Evolutionary conservation across 2,113 vertebrate species (phyloP).

Genomic region (Tragelaphus scriptus): DNA sequence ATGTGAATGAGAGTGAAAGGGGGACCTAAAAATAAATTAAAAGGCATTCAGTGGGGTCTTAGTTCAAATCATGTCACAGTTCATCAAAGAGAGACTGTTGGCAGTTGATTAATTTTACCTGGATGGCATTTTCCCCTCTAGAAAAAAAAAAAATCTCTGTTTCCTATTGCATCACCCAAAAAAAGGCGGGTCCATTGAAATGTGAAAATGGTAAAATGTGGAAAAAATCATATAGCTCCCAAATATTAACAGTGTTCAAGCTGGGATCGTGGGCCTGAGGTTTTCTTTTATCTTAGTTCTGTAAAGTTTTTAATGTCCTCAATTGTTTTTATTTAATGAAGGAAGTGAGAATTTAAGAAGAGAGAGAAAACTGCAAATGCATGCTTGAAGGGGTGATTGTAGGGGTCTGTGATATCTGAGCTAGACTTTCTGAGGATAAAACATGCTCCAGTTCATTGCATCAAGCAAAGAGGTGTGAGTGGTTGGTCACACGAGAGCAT

Average conservation of each 20-base stretch:
- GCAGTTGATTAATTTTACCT: neutral
- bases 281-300: neutral
- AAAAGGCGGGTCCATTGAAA: neutral
- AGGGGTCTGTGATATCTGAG: neutral
- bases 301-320: neutral
- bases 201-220: neutral
- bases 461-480: neutral
- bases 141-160: neutral
- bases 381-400: neutral
- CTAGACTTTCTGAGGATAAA: neutral
- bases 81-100: neutral
- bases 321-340: conserved; percentile 1
- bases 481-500: neutral
- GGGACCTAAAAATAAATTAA: neutral
- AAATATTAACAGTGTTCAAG: neutral
- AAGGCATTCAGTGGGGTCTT: neutral
- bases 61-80: neutral
- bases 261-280: neutral
- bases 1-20: neutral
- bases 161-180: neutral
- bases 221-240: neutral
- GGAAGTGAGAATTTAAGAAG: neutral
- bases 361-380: neutral
- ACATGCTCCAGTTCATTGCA: neutral
- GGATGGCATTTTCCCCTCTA: neutral